phyloP scores from a whole-genome alignment of 2,113 vertebrate species.

The Varanus komodoensis region DNA sequence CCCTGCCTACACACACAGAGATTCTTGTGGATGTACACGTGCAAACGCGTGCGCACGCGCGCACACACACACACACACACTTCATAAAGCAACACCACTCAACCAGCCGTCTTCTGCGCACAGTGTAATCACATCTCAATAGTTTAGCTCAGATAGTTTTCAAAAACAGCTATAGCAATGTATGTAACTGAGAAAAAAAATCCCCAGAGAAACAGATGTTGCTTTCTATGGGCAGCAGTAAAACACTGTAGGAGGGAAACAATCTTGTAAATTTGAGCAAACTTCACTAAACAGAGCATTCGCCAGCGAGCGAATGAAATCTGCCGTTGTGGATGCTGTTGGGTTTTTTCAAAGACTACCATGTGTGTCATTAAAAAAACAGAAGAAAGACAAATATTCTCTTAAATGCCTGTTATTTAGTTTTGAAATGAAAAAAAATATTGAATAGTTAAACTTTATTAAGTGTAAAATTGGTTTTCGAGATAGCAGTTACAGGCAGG shows the following conservation, averaged over 20 bases:
- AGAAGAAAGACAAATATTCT: slow-evolving; percentile 62
- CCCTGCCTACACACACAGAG: no score
- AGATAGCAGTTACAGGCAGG: slow-evolving; percentile 54
- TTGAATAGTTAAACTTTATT: slow-evolving; percentile 82
- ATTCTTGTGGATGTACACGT: no score
- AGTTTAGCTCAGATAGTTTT: slow-evolving; percentile 72
- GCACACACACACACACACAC: background rate
- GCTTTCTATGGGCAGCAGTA: slow-evolving; percentile 66
- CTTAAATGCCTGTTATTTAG: slow-evolving; percentile 75
- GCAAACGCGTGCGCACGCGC: no score
- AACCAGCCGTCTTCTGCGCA: background rate
- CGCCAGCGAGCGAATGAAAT: slow-evolving; percentile 60
- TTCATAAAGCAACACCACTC: slow-evolving; percentile 38
- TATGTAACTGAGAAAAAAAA: slow-evolving; percentile 65
- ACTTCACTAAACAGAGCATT: slow-evolving; percentile 63
- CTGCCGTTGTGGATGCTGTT: slow-evolving; percentile 55
- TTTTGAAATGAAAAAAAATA: slow-evolving; percentile 77
- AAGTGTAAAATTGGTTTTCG: slow-evolving; percentile 78
- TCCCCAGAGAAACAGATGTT: slow-evolving; percentile 74
- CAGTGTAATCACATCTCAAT: slow-evolving; percentile 55
- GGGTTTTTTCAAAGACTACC: slow-evolving; percentile 60
- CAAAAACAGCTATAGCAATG: slow-evolving; percentile 62
- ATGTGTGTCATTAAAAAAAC: slow-evolving; percentile 65
- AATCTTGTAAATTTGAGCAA: slow-evolving; percentile 61
- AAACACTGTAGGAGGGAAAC: slow-evolving; percentile 52